Base-by-base conservation (phyloP, 2,888 invertebrate genomes). In the Brachyptera risi region DNA sequence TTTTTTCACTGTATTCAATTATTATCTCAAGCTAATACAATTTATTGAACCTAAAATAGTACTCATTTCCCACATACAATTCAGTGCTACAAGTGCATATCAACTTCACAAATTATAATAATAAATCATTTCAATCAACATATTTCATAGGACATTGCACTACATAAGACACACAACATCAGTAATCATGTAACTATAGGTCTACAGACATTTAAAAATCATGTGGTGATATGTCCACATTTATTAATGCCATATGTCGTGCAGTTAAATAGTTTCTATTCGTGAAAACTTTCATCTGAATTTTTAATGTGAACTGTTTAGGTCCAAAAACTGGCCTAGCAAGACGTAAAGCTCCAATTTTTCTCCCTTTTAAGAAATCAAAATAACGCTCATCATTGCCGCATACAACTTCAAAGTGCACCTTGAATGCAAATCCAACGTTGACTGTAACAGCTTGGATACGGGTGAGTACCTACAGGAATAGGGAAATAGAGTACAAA, bases 391-490 rank as follows among this genome's bases (percentile, higher is more conserved):
- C 59, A 17, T 21, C 42, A 19, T 59, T 59, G n/a, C 59, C 59
- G 17, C 19, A 27, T 50, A 51, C 35, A 13, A 59, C 15, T 4
- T 59, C 27, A 27, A 59, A 59, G 2, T 17, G 17, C 11, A 35
- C 37, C 19, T 23, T 51, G 5, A 59, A 56, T 21, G 49, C 13
- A 26, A 23, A 13, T 5, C 19, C 19, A 9, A 13, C 35, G n/a
- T 59, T 49, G 2, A n/a, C 19, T 19, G 59, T 51, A 1, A 59
- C 51, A 56, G 59, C 59, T 21, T 54, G 50, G 15, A 59, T 59
- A 54, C 38, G 51, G 17, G 59, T 50, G 19, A 59, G 21, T 11
- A 59, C 59, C 59, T 59, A 35, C 23, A 24, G 9, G 51, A n/a
- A 17, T 23, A 24, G 15, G 23, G 42, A 50, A 57, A 15, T 13